These are phyloP conservation scores for Strigamia transsilvanica DNA, from an alignment of 2,888 invertebrate species.

Conservation along the genomic window DNA sequence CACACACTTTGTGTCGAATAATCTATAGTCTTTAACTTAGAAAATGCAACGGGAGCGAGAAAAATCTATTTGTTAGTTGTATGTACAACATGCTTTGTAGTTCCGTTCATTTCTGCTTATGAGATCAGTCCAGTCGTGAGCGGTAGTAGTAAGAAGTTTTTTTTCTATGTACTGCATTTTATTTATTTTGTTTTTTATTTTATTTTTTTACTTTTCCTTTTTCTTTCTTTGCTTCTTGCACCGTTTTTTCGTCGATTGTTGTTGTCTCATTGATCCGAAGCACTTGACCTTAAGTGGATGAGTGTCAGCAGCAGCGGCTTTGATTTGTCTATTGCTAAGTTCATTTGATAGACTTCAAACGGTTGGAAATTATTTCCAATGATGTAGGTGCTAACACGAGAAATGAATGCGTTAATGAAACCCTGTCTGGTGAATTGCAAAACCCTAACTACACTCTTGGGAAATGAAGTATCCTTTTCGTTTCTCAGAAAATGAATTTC, in stretches of 20 bases:
- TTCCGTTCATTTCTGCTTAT: background rate
- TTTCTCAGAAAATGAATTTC: background rate
- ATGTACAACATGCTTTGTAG: background rate
- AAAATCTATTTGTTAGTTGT: background rate
- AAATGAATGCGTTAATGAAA: slow-evolving; percentile 21
- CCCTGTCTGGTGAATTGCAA: slow-evolving; percentile 1
- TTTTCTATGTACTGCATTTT: too few species aligned
- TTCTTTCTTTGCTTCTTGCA: background rate
- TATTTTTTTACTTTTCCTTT: background rate
- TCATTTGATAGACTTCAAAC: background rate
- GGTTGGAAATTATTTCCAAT: slow-evolving; percentile 1
- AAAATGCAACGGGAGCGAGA: too few species aligned
- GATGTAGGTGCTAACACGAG: background rate
- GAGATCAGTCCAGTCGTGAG: background rate
- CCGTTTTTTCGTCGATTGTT: background rate
- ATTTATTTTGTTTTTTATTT: background rate
- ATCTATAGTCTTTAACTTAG: too few species aligned
- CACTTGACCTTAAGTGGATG: slow-evolving; percentile 26
- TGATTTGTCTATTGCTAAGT: slow-evolving; percentile 13
- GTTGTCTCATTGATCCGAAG: slow-evolving; percentile 20
- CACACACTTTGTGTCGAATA: too few species aligned
- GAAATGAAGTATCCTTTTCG: background rate
- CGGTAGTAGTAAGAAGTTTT: background rate
- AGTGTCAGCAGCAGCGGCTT: slow-evolving; percentile 38
- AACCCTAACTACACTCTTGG: slow-evolving; percentile 34